Evolutionary conservation across 1,140 invertebrate genomes (phyloP).

Genomic region (Stegodyphus mimosarum): DNA sequence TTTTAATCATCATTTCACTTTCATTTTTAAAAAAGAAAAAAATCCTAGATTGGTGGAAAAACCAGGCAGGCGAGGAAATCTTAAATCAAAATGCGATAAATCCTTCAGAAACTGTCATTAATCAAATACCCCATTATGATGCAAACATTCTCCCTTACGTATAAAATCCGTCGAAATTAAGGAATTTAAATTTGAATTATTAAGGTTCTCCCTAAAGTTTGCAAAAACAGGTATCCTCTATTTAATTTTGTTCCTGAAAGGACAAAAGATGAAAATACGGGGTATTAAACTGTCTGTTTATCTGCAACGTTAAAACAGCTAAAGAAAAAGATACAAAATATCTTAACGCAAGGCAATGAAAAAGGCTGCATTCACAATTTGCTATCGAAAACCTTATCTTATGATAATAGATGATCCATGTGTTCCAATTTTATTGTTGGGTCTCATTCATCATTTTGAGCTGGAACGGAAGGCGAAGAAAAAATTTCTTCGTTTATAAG

Average conservation of each 20-base stretch:
- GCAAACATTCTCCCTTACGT: too few species aligned
- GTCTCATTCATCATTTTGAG: slow-evolving; percentile 21
- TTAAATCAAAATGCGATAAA: too few species aligned
- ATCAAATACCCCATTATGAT: too few species aligned
- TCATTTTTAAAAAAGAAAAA: too few species aligned
- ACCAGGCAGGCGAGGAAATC: too few species aligned
- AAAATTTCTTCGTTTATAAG: slow-evolving; percentile 13
- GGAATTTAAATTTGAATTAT: too few species aligned
- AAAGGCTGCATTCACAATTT: slow-evolving; percentile 1
- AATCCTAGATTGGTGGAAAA: too few species aligned
- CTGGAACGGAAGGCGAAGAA: background rate
- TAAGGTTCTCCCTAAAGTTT: too few species aligned
- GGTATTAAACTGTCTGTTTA: background rate
- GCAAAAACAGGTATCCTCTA: background rate
- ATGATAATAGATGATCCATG: slow-evolving; percentile 33
- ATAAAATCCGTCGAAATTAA: too few species aligned
- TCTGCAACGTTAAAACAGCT: background rate
- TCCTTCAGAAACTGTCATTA: too few species aligned
- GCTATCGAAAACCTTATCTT: slow-evolving; percentile 25
- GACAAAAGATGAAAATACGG: background rate
- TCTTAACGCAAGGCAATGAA: background rate
- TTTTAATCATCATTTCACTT: too few species aligned
- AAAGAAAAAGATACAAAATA: too few species aligned
- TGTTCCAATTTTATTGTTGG: slow-evolving; percentile 23
- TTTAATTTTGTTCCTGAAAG: background rate